Base-by-base conservation (phyloP, 2,888 invertebrate genomes). In the Thysanoteuthis rhombus region DNA sequence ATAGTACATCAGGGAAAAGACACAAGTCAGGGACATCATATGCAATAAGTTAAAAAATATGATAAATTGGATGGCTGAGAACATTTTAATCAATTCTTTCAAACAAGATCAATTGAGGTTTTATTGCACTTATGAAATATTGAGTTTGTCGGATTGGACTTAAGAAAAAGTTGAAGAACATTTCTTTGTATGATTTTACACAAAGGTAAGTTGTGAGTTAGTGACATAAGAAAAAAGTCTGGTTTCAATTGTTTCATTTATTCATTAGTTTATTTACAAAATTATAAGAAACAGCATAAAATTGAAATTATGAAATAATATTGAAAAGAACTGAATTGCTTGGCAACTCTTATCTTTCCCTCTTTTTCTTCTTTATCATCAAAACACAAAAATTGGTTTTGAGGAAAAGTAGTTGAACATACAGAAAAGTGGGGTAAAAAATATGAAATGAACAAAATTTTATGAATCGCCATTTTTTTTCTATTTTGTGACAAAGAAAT, bases 351-450 rank as follows among this genome's bases (percentile, higher is more conserved):
- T 75, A 16, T 36, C 75, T 75, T 75, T 75, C 19, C 75, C n/a
- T 75, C n/a, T 75, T 75, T 75, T 75, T 75, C 75, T 75, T 75
- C 75, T 75, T 75, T 75, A 75, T 75, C 75, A 36, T n/a, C 75
- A 75, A 75, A 75, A 75, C 75, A n/a, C n/a, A 75, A 75, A n/a
- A 36, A 36, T 75, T 75, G 75, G 75, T 75, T n/a, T 75, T 75
- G 75, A 75, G n/a, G 75, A 75, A 75, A 75, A 75, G 75, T 75
- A 75, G 75, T 75, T 75, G 75, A n/a, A 75, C 75, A 75, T 75
- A 36, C 16, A 75, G n/a, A 36, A 75, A 75, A n/a, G 19, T n/a
- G n/a, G 75, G n/a, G n/a, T 75, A 75, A 75, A 58, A 58, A 75
- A 75, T 75, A 75, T 75, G 75, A 75, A 75, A 75, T 75, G n/a